Base-by-base conservation (phyloP, 2,888 invertebrate genomes). In the Harpalus rubripes region DNA sequence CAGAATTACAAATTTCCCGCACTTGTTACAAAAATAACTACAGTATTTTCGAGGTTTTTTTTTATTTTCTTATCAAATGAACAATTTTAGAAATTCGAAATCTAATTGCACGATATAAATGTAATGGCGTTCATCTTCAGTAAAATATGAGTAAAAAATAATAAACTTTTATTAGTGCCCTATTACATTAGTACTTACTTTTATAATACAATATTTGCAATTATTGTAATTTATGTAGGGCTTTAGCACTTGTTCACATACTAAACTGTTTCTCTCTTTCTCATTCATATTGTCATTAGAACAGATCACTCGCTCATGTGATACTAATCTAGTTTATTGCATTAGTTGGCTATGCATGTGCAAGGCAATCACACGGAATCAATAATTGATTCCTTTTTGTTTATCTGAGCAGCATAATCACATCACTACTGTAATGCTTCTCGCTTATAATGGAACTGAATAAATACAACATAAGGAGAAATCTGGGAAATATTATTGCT, bases 311-410 rank as follows among this genome's bases (percentile, higher is more conserved):
- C 16, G 59, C 59, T 16, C 16, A 59, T 59, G 44, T 12, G 32
- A 32, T 32, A 68, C 44, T 74, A 74, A 74, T 74, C 16, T 74
- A 5, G 44, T 74, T 74, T 41, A 44, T 44, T 74, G 44, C 72
- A 74, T 74, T 44, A 74, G 16, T 32, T 32, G 32, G 44, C 18
- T 7, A 18, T 41, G 41, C 44, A 68, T 39, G 68, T 74, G 72
- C 41, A 44, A 44, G 16, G 72, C 44, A 44, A 74, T 74, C 72
- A 44, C 41, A 6, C 41, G 44, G 72, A 41, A 74, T 74, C 72
- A 74, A 74, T 74, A 74, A 74, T 74, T 74, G 72, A 74, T 74
- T 74, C 18, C 72, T 74, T 74, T 72, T 44, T 74, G 72, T 74
- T 74, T 74, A 74, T 74, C 72, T 74, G 72, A 41, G 15, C 44